Base-by-base conservation (phyloP, 1,140 invertebrate genomes). In the Mya arenaria region DNA sequence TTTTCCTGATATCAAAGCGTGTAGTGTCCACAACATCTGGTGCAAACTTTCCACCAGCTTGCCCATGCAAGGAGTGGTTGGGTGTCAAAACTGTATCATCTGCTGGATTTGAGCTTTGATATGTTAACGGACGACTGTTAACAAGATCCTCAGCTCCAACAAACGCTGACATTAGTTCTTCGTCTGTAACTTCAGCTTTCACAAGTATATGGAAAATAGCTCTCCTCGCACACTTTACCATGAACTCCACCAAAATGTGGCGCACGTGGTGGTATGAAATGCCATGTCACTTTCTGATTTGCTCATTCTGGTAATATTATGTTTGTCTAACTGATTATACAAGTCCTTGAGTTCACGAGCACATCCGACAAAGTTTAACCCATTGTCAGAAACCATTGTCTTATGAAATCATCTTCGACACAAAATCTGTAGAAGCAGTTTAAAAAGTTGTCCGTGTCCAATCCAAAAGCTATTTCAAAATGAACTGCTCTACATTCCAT, bases 71-170 rank as follows among this genome's bases (percentile, higher is more conserved):
- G 72, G 90, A 89, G 69, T 88, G 71, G 23, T 84, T 78, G 6
- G 89, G 86, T 2, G 90, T 89, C 32, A 91, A 56, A 10, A 84
- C 78, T 34, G 36, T 30, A 32, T 86, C 72, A 69, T 91, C 90
- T 15, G 73, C 55, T 15, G 30, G 39, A 84, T 92, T 86, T 28
- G 85, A 83, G 0, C 85, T 85, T 15, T 91, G 23, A 55, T 84
- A 78, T 0, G 84, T 88, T 19, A 89, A 55, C 13, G 87, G 88
- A 1, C 87, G 79, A 13, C 37, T 77, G 62, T 90, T 90, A 6
- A 89, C 37, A 0, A 88, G 58, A 13, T 58, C 30, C 69, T 88
- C 87, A 8, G 77, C 85, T 41, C 79, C 86, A 13, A 71, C 73
- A n/a, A 90, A 28, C 0, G 85, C 65, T 17, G 88, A 84, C 48